A percentile compares a stretch with the other conserved stretches of the same genome.
phyloP scores from a whole-genome alignment of 1,140 invertebrate species.

The Cyclargus thomasi region DNA sequence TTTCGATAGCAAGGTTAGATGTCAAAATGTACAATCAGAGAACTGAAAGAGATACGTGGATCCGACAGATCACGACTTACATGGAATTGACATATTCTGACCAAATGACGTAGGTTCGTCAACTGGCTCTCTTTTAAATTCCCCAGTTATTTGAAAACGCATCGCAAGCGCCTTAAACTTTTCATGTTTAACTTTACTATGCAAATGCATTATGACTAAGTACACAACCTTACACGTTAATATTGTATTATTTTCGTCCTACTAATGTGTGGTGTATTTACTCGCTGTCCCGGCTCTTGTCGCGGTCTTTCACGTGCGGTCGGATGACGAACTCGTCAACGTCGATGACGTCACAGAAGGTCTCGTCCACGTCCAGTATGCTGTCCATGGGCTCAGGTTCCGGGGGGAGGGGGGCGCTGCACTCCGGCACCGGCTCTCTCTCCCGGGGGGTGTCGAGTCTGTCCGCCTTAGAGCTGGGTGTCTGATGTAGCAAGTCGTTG shows the following conservation, averaged over 20 bases:
- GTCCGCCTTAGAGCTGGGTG: not conserved
- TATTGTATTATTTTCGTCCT: no score
- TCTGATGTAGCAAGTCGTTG: conserved; percentile 24
- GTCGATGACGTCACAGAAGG: conserved; percentile 1
- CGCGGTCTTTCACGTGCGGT: not conserved
- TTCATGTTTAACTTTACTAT: no score
- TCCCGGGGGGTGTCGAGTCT: not conserved
- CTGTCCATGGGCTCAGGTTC: conserved; percentile 1
- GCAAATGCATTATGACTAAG: no score
- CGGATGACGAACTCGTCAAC: conserved; percentile 7
- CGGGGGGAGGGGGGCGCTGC: not conserved
- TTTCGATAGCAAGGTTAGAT: no score
- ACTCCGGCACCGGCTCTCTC: not conserved
- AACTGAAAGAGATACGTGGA: no score
- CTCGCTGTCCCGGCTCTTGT: not conserved
- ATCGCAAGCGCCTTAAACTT: no score
- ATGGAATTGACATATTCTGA: no score
- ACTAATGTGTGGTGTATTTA: not conserved
- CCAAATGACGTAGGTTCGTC: no score
- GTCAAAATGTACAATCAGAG: no score
- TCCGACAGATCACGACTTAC: no score
- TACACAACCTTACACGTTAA: not conserved
- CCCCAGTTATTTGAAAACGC: no score
- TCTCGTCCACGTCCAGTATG: conserved; percentile 2
- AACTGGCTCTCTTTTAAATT: no score